phyloP scores from a whole-genome alignment of 2,888 invertebrate species.

The Drosophila mimetica region DNA sequence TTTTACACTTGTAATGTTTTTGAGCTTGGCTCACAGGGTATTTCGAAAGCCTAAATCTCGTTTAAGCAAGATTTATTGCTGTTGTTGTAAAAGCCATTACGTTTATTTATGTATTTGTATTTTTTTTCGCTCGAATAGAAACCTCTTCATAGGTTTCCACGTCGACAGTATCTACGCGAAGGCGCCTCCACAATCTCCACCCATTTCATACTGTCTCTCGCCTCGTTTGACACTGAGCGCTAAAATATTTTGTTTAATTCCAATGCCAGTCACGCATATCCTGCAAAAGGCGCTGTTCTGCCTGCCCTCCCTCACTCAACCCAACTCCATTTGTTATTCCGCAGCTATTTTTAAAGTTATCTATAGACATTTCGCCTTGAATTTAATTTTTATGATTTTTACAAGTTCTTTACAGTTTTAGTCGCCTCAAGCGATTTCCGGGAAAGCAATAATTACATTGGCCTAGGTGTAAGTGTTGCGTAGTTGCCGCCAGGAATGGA shows the following conservation, averaged over 20 bases:
- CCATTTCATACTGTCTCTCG: conserved; percentile 45
- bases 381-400: conserved; percentile 27
- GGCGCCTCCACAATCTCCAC: background rate
- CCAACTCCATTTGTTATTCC: conserved; percentile 46
- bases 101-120: conserved; percentile 70
- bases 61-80: conserved; percentile 13
- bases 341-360: conserved; percentile 56
- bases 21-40: conserved; percentile 5
- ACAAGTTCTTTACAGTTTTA: conserved; percentile 8
- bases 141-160: conserved; percentile 44
- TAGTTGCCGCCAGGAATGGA: conserved; percentile 3
- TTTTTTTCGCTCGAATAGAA: conserved; percentile 24
- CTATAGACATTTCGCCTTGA: conserved; percentile 58
- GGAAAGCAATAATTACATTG: conserved; percentile 33
- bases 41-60: background rate
- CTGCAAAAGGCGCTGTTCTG: conserved; percentile 46
- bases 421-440: conserved; percentile 24
- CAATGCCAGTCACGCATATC: conserved; percentile 79
- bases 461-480: conserved; percentile 19
- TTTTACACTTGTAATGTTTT: background rate
- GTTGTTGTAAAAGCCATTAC: conserved; percentile 60
- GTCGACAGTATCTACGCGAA: conserved; percentile 32
- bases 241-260: conserved; percentile 68
- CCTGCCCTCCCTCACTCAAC: background rate
- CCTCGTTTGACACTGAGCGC: conserved; percentile 67